Evolutionary conservation across 2,113 vertebrate species (phyloP), one percentile per base, ranked within the genome.

Genomic region (Hypocryptadius cinnamomeus): DNA sequence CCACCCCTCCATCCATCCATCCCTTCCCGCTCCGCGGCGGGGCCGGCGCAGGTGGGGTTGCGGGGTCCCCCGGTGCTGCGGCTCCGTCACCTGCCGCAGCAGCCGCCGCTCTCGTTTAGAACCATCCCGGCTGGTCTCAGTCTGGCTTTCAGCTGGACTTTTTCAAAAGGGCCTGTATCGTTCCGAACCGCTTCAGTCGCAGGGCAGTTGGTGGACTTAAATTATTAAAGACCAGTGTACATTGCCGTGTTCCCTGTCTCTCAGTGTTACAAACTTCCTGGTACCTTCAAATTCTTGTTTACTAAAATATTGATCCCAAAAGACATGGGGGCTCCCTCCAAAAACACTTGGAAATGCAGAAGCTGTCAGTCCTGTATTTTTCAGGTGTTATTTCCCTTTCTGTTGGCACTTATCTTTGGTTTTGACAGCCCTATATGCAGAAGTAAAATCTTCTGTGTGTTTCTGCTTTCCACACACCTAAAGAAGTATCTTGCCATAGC

Each of bases 21-120:
- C 5, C 9, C 4, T 13, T 27, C 31, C 45, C 21, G 6, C 3
- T 16, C 18, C 15, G 23, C 48, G 13, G 57, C 8, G 39, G 18
- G 18, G 24, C 13, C 1, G 44, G 45, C 9, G 21, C 40, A 20
- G 63, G 15, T 30, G 45, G 24, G 40, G 30, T 30, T 24, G 57
- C 40, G 19, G 69, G 20, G 8, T 27, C 22, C 40, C 17, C 15
- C 20, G 23, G 14, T 7, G 56, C 48, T 13, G 37, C 39, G 17
- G 50, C 68, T 15, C 42, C 2, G 13, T 14, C 73, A 7, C 42
- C 45, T 30, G 25, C 18, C 40, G 3, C 3, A 3, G 73, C 44
- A 18, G 53, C 31, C 39, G 35, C 42, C 15, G 5, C 53, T 31
- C 6, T 3, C 0, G 0, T 7, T 7, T 3, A 8, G 47, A 33